Base-by-base conservation (phyloP, 2,797 vertebrate genomes). In the Sebastes nivosus region DNA sequence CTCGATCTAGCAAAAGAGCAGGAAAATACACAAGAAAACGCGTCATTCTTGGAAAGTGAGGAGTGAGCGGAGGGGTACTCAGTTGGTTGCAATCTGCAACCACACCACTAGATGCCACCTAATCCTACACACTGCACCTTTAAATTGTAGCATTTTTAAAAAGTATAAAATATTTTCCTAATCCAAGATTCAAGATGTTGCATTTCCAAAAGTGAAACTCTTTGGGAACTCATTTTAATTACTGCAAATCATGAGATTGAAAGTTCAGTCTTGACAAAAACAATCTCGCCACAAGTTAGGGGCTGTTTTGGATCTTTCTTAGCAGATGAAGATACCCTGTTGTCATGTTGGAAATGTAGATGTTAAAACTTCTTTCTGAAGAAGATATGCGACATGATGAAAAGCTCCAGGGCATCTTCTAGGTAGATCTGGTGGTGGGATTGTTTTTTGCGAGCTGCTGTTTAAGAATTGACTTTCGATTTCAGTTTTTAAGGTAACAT, bases 1-100 rank as follows among this genome's bases (percentile, higher is more conserved):
- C 91, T 98, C 97, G 61, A 98, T 97, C 97, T 98, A 70, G 32
- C 55, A 30, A 22, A 30, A 38, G 32, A 54, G 25, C 27, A 36
- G 7, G 27, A 29, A 7, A 5, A 59, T 1, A 25, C 24, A 63
- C n/a, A 30, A 27, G 14, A 46, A 79, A 14, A 79, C 29, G 59
- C 3, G 36, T 34, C 1, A 54, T 16, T 55, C 7, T 46, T 8
- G 16, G 42, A 46, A 46, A 46, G 42, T 18, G 42, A 18, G 42
- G 42, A 46, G 16, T 46, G 42, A 18, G 42, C 16, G 3, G 42
- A 46, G 1, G 42, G 42, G 7, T 16, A 42, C 14, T 42, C 38
- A 42, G 14, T 42, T 42, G 38, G 38, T 16, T 42, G 38, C 38
- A 42, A 42, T 42, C 14, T 42, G 38, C 38, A 42, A 42, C 38